Evolutionary conservation across 2,113 vertebrate genomes (phyloP).

Genomic region (Pogona vitticeps): DNA sequence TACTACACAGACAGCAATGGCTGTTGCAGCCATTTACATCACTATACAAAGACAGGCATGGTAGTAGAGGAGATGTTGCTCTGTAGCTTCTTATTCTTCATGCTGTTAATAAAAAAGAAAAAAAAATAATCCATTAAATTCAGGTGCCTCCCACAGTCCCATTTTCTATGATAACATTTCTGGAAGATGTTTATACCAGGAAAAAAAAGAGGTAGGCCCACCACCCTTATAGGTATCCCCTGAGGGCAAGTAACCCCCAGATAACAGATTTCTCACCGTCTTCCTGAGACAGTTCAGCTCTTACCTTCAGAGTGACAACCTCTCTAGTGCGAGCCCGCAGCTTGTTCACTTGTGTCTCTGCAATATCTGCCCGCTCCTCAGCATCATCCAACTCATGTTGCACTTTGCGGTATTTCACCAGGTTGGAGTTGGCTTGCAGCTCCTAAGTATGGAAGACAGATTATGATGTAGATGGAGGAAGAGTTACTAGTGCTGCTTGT

Average conservation of each 20-base stretch:
- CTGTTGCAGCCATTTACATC: conserved; percentile 61
- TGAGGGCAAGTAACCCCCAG: background rate
- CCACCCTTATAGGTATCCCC: background rate
- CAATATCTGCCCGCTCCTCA: conserved; percentile 87
- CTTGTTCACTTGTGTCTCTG: conserved; percentile 89
- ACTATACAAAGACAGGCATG: background rate
- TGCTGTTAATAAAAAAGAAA: conserved; percentile 44
- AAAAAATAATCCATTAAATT: background rate
- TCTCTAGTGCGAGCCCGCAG: conserved; percentile 82
- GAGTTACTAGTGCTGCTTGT: background rate
- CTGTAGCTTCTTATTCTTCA: conserved; percentile 8
- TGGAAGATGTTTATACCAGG: background rate
- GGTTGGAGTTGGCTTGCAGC: conserved; percentile 85
- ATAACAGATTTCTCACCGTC: background rate
- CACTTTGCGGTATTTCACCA: conserved; percentile 85
- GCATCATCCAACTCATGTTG: conserved; percentile 91
- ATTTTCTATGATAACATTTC: background rate
- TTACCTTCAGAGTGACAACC: conserved; percentile 78
- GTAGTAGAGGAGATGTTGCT: background rate
- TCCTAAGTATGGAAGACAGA: conserved; percentile 74
- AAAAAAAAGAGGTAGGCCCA: background rate
- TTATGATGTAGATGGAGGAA: background rate
- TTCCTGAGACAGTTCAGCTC: background rate
- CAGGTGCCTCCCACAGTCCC: background rate
- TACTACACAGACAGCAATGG: conserved; percentile 20